A percentile compares a stretch with the other conserved stretches of the same genome.
Conservation (phyloP, 1,140 invertebrate genomes). For the Ceratina japonica region DNA sequence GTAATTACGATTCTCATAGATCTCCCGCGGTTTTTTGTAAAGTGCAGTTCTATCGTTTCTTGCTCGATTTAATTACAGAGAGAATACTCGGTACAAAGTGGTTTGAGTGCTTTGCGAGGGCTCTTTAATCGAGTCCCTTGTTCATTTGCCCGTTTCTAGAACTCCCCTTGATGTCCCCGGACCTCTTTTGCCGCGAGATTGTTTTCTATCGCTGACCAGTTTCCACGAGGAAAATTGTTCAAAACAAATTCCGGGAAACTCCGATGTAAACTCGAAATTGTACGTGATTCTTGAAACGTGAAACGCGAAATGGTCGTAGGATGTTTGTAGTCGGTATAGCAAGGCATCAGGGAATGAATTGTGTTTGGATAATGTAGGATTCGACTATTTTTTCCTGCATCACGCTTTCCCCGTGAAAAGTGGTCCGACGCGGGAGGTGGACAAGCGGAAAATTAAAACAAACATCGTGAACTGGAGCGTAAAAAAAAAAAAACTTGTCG, state of each 20-base stretch:
- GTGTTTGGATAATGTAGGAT: background rate
- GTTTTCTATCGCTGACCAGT: no score
- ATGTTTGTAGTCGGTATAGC: no score
- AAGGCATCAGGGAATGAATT: background rate
- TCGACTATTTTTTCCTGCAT: background rate
- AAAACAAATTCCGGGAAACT: no score
- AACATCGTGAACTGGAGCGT: background rate
- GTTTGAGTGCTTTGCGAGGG: slow-evolving; percentile 22
- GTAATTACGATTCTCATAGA: no score
- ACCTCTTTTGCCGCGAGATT: background rate
- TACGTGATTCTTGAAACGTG: no score
- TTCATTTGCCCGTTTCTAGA: background rate
- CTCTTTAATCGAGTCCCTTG: slow-evolving; percentile 5
- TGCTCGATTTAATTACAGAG: slow-evolving; percentile 27
- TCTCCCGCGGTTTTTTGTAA: no score
- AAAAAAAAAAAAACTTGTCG: background rate
- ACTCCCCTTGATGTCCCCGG: background rate
- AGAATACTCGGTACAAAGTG: slow-evolving; percentile 15
- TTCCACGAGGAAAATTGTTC: no score
- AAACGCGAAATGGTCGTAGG: no score
- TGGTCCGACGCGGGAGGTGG: background rate
- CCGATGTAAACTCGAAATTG: no score
- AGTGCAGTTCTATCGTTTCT: background rate
- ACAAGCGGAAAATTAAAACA: background rate
- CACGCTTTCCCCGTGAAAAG: background rate